Percentiles rank a stretch among this genome's conserved stretches.
phyloP scores from a whole-genome alignment of 1,140 invertebrate genomes.

The Microplitis mediator region DNA sequence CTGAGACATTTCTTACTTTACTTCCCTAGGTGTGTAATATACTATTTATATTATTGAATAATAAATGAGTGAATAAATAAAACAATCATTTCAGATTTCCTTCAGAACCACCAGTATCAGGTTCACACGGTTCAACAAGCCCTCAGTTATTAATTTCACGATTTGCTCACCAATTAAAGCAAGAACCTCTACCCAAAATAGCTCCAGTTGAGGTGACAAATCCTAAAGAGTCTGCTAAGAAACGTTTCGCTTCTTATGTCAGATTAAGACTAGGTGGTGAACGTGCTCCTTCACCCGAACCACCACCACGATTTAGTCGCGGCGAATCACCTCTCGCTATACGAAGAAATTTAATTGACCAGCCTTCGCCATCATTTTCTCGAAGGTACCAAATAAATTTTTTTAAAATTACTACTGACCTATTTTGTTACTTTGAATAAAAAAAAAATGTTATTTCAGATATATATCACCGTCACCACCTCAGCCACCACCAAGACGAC shows the following conservation, averaged over 20 bases:
- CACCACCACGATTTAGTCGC: slow-evolving; percentile 70
- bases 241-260: slow-evolving; percentile 78
- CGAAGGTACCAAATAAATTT: slow-evolving; percentile 62
- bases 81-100: slow-evolving; percentile 48
- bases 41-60: background rate
- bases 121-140: slow-evolving; percentile 51
- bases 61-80: background rate
- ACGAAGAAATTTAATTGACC: slow-evolving; percentile 67
- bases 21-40: too few species aligned
- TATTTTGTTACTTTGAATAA: too few species aligned
- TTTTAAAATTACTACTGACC: too few species aligned
- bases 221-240: slow-evolving; percentile 60
- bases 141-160: slow-evolving; percentile 57
- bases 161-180: slow-evolving; percentile 53
- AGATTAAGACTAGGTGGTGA: slow-evolving; percentile 65
- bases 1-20: too few species aligned
- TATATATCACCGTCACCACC: slow-evolving; percentile 73
- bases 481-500: slow-evolving; percentile 65
- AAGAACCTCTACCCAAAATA: slow-evolving; percentile 45
- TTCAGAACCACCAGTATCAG: slow-evolving; percentile 54
- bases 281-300: slow-evolving; percentile 68
- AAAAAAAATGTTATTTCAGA: slow-evolving; percentile 50
- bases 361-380: slow-evolving; percentile 62
- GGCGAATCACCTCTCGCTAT: slow-evolving; percentile 68
- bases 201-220: slow-evolving; percentile 36